These are phyloP conservation scores for Mus pahari DNA, from an alignment of 2,113 vertebrate species.

Conservation along the genomic window DNA sequence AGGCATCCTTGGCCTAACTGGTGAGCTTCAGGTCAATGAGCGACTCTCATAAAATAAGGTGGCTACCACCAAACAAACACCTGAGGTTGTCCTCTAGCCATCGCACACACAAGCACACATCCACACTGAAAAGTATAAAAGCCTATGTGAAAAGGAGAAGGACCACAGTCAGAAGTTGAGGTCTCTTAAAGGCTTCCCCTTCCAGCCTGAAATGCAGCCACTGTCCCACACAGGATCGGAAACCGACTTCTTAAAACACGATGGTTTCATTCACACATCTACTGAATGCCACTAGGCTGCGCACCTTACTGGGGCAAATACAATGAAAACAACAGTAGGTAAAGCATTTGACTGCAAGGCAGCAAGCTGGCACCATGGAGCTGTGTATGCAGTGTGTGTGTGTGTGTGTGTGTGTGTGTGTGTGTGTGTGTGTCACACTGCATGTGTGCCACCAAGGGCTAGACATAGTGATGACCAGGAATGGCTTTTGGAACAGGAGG, in stretches of 20 bases:
- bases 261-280: neutral
- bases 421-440: neutral
- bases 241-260: neutral
- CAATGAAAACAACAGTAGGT: neutral
- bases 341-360: neutral
- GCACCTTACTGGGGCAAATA: neutral
- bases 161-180: neutral
- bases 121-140: neutral
- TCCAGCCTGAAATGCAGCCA: neutral
- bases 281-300: neutral
- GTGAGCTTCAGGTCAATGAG: neutral
- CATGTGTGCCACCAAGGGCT: fast-evolving
- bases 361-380: neutral
- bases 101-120: neutral
- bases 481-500: neutral
- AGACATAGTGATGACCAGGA: neutral
- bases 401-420: neutral
- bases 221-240: neutral
- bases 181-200: neutral
- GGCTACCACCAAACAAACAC: neutral
- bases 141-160: neutral
- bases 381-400: neutral
- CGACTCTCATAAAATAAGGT: neutral
- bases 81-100: neutral
- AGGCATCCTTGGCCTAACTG: neutral